A percentile compares a stretch with the other conserved stretches of the same genome.
Conservation (phyloP, 2,888 invertebrate species). For the Macrosoma leucophasiata region DNA sequence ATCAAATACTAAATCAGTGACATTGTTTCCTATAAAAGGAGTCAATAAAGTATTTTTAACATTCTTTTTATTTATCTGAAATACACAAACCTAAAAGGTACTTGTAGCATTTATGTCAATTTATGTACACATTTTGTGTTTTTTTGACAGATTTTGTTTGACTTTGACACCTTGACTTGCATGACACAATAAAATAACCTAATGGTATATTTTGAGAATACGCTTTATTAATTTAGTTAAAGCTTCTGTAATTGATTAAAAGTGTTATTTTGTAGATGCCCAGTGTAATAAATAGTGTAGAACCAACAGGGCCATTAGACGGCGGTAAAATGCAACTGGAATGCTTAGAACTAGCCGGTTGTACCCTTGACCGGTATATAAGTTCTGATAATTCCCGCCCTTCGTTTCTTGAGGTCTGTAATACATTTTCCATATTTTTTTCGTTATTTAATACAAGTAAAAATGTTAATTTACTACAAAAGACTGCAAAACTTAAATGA, state of each 20-base stretch:
- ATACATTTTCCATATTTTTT: constrained; percentile 8
- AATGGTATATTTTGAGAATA: constrained; percentile 6
- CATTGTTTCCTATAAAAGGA: no score
- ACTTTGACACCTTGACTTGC: no score
- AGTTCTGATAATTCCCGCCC: constrained; percentile 82
- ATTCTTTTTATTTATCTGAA: no score
- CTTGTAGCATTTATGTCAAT: no score
- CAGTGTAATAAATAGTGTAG: constrained; percentile 50
- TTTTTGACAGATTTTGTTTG: no score
- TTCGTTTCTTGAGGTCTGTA: constrained; percentile 77
- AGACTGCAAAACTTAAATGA: no score
- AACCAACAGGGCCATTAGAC: constrained; percentile 44
- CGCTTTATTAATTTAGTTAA: no score
- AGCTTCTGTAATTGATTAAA: constrained; percentile 7
- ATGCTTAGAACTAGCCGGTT: constrained; percentile 85
- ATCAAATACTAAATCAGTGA: no score
- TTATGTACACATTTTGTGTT: no score
- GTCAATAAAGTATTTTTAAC: no score
- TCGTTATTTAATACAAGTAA: not conserved
- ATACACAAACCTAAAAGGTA: no score
- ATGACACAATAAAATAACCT: no score
- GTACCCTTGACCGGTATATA: constrained; percentile 86
- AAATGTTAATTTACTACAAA: constrained; percentile 1
- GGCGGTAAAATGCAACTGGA: constrained; percentile 74
- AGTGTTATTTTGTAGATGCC: constrained; percentile 55